A percentile compares a stretch with the other conserved stretches of the same genome.
These are phyloP conservation scores for Rhodophaea formosa DNA, from an alignment of 2,888 invertebrate species.

Conservation along the genomic window DNA sequence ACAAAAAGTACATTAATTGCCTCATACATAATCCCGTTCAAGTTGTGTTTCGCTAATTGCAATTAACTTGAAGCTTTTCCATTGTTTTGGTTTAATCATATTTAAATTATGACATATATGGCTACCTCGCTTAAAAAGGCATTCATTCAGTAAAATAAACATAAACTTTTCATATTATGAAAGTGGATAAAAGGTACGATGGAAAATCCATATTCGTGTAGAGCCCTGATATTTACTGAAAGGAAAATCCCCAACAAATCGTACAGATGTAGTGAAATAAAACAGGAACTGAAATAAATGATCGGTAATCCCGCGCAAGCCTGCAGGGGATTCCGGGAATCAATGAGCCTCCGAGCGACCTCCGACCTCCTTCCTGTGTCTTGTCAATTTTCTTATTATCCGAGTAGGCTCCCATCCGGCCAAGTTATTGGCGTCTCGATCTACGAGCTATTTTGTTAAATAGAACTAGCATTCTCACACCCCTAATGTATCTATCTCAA, in stretches of 20 bases:
- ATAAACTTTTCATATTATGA: too few species aligned
- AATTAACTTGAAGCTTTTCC: too few species aligned
- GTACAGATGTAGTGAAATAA: constrained; percentile 2
- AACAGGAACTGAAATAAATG: constrained; percentile 32
- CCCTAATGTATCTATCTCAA: too few species aligned
- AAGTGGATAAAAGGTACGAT: too few species aligned
- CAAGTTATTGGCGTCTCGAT: not conserved
- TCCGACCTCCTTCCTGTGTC: constrained; percentile 9
- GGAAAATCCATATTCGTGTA: not conserved
- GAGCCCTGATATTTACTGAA: not conserved
- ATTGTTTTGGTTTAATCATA: too few species aligned
- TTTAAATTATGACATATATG: too few species aligned
- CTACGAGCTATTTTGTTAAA: not conserved
- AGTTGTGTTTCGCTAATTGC: too few species aligned
- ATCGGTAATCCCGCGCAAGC: constrained; percentile 21
- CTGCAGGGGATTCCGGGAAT: constrained; percentile 30
- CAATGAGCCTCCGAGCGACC: constrained; percentile 3
- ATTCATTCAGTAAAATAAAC: too few species aligned
- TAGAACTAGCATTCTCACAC: not conserved
- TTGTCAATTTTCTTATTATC: constrained; percentile 8
- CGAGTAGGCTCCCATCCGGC: not conserved
- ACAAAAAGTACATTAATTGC: too few species aligned
- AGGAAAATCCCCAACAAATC: not conserved
- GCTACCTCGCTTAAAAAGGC: too few species aligned
- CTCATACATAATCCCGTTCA: too few species aligned